A percentile compares a stretch with the other conserved stretches of the same genome.
Conservation (phyloP, 1,140 invertebrate species). For the Drosophila pallidifrons region DNA sequence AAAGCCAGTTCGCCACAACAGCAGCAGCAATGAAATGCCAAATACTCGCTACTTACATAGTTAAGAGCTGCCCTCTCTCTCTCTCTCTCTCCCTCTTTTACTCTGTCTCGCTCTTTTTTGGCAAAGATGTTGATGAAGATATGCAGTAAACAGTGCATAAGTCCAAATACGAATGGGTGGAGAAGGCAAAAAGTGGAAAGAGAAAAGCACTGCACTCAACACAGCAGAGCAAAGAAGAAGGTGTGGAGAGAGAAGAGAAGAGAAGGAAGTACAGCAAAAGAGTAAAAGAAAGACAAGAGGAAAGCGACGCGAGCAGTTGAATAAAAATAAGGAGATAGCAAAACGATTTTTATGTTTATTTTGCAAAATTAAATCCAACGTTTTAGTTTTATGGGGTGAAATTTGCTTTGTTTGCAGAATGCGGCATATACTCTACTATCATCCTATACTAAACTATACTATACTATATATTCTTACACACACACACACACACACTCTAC, state of each 20-base stretch:
- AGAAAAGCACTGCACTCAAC: background rate
- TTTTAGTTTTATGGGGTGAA: conserved; percentile 80
- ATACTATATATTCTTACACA: background rate
- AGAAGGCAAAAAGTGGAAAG: too few species aligned
- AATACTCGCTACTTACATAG: background rate
- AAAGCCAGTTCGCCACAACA: conserved; percentile 25
- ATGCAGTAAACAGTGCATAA: conserved; percentile 35
- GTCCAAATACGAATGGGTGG: conserved; percentile 15
- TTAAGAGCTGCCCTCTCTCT: conserved; percentile 17
- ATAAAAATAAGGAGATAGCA: conserved; percentile 35
- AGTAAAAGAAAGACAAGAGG: too few species aligned
- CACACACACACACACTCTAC: background rate
- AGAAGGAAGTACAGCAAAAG: background rate
- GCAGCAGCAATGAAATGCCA: background rate
- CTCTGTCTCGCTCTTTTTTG: conserved; percentile 2
- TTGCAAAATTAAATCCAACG: conserved; percentile 83
- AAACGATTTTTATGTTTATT: conserved; percentile 74
- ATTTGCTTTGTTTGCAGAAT: conserved; percentile 79
- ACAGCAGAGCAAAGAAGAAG: background rate
- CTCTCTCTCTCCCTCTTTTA: background rate
- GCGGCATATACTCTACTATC: conserved; percentile 20
- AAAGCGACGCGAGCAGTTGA: background rate
- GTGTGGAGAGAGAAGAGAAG: background rate
- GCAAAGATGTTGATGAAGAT: conserved; percentile 51
- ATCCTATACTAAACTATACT: background rate